phyloP scores from a whole-genome alignment of 2,797 vertebrate genomes.

The Mus spretus region DNA sequence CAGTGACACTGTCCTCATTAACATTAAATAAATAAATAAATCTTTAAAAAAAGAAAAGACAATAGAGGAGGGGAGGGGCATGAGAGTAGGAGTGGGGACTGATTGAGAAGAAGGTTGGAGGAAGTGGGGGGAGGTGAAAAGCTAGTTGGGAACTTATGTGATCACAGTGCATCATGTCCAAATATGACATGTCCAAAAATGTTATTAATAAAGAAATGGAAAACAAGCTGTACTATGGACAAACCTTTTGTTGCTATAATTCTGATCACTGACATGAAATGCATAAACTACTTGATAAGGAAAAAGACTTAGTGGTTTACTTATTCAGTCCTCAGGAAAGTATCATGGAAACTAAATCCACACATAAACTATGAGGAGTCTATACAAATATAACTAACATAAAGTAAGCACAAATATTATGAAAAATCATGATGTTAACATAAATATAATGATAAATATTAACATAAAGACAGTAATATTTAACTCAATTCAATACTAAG shows the following conservation, averaged over 20 bases:
- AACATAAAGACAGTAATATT: not conserved
- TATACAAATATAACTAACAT: not conserved
- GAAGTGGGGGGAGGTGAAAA: not conserved
- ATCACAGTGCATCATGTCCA: not conserved
- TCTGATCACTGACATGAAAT: not conserved
- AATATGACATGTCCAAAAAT: not conserved
- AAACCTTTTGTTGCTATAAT: not conserved
- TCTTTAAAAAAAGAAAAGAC: not conserved
- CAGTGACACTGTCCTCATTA: too few relatives aligned
- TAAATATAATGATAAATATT: not conserved
- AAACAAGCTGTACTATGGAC: not conserved
- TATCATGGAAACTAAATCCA: not conserved
- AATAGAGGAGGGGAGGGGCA: accelerated
- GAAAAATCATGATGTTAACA: not conserved
- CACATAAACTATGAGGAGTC: not conserved
- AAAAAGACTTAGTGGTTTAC: not conserved
- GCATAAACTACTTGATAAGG: not conserved
- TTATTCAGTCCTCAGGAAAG: not conserved
- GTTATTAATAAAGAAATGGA: not conserved
- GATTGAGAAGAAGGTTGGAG: not conserved
- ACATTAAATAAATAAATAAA: too few relatives aligned
- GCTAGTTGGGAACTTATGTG: not conserved
- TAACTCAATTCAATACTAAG: slow-evolving; percentile 5
- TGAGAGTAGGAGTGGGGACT: not conserved
- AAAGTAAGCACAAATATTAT: slow-evolving; percentile 34